Percentiles rank a stretch among this genome's conserved stretches.
Evolutionary conservation across 2,113 vertebrate genomes (phyloP).

Genomic region (Uria aalge): DNA sequence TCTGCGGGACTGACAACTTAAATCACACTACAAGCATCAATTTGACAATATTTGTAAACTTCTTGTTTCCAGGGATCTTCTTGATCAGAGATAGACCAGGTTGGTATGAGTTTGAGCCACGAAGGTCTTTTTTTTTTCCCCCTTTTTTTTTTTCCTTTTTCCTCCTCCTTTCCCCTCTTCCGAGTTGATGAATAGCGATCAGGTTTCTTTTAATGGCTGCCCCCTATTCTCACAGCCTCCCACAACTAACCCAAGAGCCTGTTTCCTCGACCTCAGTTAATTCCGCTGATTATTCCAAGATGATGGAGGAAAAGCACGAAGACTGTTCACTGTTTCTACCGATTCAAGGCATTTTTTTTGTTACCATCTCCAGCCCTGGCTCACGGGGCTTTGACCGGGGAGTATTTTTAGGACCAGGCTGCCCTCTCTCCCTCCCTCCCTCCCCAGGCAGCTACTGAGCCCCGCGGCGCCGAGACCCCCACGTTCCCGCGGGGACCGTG

Average conservation of each 20-base stretch:
- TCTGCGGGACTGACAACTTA: constrained; percentile 64
- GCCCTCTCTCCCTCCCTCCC: not conserved
- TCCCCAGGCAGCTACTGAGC: not conserved
- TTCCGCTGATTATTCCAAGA: constrained; percentile 94
- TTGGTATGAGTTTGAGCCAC: constrained; percentile 63
- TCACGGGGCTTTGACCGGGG: not conserved
- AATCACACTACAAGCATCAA: constrained; percentile 71
- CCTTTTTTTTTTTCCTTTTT: not conserved
- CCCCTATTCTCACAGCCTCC: constrained; percentile 90
- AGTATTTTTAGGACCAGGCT: not conserved
- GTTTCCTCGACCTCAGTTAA: constrained; percentile 87
- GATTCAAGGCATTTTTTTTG: constrained; percentile 25
- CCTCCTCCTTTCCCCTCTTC: constrained; percentile 30
- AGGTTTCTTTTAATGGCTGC: constrained; percentile 87
- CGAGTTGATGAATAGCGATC: constrained; percentile 88
- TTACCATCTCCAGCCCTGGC: not conserved
- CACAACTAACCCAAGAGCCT: constrained; percentile 83
- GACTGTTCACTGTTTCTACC: constrained; percentile 41
- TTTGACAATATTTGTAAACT: constrained; percentile 90
- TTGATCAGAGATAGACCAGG: constrained; percentile 77
- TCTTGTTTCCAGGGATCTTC: constrained; percentile 83
- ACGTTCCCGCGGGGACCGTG: not conserved
- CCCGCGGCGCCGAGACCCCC: not conserved
- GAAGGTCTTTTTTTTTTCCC: constrained; percentile 68
- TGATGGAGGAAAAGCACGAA: constrained; percentile 74